Evolutionary conservation across 2,113 vertebrate species (phyloP).

Genomic region (Chroicocephalus ridibundus): DNA sequence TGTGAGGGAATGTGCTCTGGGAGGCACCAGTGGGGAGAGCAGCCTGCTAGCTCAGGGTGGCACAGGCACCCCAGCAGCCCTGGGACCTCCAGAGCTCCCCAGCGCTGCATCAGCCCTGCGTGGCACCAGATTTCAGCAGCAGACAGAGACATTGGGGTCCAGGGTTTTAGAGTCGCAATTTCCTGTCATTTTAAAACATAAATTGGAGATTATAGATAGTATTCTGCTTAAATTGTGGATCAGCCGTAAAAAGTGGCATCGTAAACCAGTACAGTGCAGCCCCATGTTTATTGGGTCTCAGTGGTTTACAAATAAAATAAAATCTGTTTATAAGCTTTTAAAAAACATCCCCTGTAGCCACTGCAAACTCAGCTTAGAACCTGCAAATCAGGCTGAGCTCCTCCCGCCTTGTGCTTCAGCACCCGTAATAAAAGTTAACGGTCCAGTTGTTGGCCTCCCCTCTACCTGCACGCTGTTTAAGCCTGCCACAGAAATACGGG

Average conservation of each 20-base stretch:
- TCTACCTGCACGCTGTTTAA: not conserved
- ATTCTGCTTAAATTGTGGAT: not conserved
- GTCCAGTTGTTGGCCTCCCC: not conserved
- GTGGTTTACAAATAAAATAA: conserved; percentile 4
- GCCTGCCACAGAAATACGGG: not conserved
- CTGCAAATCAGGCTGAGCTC: not conserved
- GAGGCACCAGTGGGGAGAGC: not conserved
- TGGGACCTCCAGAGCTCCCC: not conserved
- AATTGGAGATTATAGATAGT: not conserved
- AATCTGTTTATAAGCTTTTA: not conserved
- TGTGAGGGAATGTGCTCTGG: not conserved
- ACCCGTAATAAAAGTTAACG: not conserved
- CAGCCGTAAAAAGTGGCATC: not conserved
- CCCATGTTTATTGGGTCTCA: not conserved
- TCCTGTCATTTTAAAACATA: not conserved
- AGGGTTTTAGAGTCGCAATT: not conserved
- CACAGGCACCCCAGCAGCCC: not conserved
- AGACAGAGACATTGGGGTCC: not conserved
- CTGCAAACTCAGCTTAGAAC: not conserved
- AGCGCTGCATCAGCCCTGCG: not conserved
- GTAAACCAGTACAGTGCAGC: not conserved
- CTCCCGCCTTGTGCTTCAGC: not conserved
- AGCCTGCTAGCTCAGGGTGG: not conserved
- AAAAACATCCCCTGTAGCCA: not conserved
- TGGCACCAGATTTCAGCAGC: not conserved